These are phyloP conservation scores for Ormyrus labotus DNA, from an alignment of 2,888 invertebrate genomes.

Conservation along the genomic window DNA sequence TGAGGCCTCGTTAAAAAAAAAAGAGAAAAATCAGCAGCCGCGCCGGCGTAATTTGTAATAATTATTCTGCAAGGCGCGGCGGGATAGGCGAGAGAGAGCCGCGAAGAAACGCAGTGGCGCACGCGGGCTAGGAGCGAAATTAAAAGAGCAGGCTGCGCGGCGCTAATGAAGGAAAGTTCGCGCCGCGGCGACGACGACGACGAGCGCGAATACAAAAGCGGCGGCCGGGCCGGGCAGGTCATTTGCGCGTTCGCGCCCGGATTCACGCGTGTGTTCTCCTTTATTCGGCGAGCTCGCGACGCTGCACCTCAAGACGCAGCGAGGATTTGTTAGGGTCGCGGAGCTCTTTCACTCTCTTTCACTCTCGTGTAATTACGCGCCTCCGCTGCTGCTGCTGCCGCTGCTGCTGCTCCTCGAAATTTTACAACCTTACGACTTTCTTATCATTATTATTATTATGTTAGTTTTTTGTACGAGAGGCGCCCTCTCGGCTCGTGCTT, in stretches of 20 bases:
- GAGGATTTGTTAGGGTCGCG: neutral
- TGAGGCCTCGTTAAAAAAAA: neutral
- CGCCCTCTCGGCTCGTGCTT: neutral
- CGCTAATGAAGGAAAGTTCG: conserved; percentile 38
- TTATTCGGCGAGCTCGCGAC: neutral
- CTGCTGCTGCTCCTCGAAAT: too few relatives aligned
- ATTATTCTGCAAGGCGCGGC: neutral
- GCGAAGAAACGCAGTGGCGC: neutral
- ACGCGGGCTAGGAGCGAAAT: neutral
- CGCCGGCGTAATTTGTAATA: neutral
- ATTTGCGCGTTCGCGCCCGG: conserved; percentile 25
- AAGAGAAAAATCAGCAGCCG: neutral
- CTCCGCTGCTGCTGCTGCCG: neutral
- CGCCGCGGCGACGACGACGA: neutral
- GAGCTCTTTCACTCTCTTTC: neutral
- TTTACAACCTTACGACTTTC: neutral
- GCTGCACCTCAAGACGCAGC: neutral
- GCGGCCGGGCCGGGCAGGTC: conserved; percentile 5
- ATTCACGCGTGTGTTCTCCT: neutral
- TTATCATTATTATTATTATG: conserved; percentile 25
- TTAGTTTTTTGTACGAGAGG: neutral
- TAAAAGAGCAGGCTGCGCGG: conserved; percentile 3
- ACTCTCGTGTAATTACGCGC: conserved; percentile 10
- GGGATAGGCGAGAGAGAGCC: neutral
- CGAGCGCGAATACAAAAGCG: conserved; percentile 2